phyloP scores from a whole-genome alignment of 2,888 invertebrate genomes.

The Drosophila colorata region DNA sequence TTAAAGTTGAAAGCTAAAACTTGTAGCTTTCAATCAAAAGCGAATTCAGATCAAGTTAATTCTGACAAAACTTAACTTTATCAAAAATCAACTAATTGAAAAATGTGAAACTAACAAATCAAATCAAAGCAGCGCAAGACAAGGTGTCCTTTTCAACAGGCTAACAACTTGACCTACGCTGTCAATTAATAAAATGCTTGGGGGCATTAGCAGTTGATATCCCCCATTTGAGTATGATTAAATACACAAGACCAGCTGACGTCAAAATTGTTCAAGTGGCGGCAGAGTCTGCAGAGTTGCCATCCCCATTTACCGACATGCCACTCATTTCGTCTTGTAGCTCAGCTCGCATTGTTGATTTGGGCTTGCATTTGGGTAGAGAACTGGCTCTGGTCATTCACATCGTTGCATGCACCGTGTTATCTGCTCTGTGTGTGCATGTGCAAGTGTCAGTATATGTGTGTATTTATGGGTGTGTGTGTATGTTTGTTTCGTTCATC shows the following conservation, averaged over 20 bases:
- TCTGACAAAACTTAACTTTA: too few species aligned
- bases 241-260: slow-evolving; percentile 20
- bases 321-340: slow-evolving; percentile 4
- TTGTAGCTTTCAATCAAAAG: too few species aligned
- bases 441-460: slow-evolving; percentile 16
- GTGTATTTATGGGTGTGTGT: slow-evolving; percentile 27
- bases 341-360: slow-evolving; percentile 36
- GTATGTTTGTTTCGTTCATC: slow-evolving; percentile 52
- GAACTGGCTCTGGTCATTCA: slow-evolving; percentile 67
- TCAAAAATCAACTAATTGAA: too few species aligned
- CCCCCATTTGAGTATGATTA: slow-evolving; percentile 18
- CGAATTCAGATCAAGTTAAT: too few species aligned
- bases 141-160: background rate
- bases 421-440: slow-evolving; percentile 17
- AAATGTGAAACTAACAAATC: background rate
- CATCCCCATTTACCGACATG: slow-evolving; percentile 26
- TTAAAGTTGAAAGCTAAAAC: too few species aligned
- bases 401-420: slow-evolving; percentile 59
- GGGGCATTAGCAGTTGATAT: slow-evolving; percentile 4
- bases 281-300: slow-evolving; percentile 29
- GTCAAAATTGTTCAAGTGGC: slow-evolving; percentile 36
- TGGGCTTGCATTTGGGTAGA: slow-evolving; percentile 33
- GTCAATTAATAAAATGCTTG: background rate
- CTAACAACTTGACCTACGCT: background rate
- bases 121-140: background rate